phyloP scores from a whole-genome alignment of 2,113 vertebrate genomes.

The Thomomys bottae region DNA sequence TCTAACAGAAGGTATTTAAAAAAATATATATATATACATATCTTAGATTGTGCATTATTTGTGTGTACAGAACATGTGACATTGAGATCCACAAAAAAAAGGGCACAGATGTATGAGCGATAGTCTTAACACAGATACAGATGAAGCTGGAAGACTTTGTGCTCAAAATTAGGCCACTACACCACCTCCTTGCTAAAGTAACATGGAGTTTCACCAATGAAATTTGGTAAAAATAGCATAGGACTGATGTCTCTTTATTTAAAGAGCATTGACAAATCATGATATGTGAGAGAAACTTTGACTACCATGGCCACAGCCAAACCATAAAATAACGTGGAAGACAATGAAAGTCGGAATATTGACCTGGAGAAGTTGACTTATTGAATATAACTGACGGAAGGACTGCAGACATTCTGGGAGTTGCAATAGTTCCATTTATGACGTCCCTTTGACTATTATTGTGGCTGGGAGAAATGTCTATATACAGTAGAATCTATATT shows the following conservation, averaged over 20 bases:
- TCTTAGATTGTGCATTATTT: not conserved
- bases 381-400: not conserved
- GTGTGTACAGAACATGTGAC: not conserved
- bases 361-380: not conserved
- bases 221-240: not conserved
- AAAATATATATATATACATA: too few species aligned
- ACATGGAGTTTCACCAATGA: not conserved
- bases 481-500: not conserved
- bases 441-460: not conserved
- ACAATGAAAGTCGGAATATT: not conserved
- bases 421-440: not conserved
- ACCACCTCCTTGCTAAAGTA: not conserved
- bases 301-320: not conserved
- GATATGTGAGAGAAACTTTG: not conserved
- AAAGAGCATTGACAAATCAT: not conserved
- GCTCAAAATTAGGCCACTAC: not conserved
- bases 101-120: not conserved
- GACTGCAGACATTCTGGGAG: accelerated
- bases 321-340: not conserved
- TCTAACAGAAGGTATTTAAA: slow-evolving; percentile 24
- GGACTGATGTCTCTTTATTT: not conserved
- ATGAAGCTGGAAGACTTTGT: not conserved
- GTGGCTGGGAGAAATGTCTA: not conserved
- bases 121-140: accelerated
- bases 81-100: not conserved